These are phyloP conservation scores for Palythoa caribaeorum DNA, from an alignment of 92 coral and sea anemone species.

Conservation along the genomic window DNA sequence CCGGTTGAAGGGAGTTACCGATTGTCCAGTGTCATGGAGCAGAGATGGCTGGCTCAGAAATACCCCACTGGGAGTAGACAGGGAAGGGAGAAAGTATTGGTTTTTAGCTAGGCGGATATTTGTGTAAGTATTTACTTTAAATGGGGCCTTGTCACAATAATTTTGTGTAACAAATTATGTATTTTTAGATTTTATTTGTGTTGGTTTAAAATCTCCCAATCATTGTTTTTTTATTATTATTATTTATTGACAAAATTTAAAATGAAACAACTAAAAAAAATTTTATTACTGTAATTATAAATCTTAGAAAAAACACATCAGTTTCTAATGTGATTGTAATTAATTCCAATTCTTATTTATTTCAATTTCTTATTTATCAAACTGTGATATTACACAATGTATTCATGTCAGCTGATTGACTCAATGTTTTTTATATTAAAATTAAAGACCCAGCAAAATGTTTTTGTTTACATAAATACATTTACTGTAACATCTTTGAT, in stretches of 20 bases:
- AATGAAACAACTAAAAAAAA: neutral
- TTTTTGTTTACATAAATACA: no score
- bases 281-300: neutral
- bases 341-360: no score
- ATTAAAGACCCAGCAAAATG: no score
- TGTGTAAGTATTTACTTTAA: slow-evolving; percentile 84
- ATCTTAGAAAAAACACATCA: neutral
- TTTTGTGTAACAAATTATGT: neutral
- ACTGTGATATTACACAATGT: no score
- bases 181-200: no score
- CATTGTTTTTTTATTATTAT: neutral
- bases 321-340: no score
- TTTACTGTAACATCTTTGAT: no score
- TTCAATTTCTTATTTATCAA: no score
- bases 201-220: neutral
- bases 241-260: neutral
- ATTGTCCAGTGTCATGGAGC: slow-evolving; percentile 86
- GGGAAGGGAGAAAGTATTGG: slow-evolving; percentile 98
- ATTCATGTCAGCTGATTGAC: no score
- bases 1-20: slow-evolving; percentile 94
- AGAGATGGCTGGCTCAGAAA: slow-evolving; percentile 91
- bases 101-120: slow-evolving; percentile 90
- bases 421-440: no score
- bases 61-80: slow-evolving; percentile 92
- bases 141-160: neutral